These are phyloP conservation scores for Bryconaethiops microstoma DNA, from an alignment of 2,797 vertebrate species.

Conservation along the genomic window DNA sequence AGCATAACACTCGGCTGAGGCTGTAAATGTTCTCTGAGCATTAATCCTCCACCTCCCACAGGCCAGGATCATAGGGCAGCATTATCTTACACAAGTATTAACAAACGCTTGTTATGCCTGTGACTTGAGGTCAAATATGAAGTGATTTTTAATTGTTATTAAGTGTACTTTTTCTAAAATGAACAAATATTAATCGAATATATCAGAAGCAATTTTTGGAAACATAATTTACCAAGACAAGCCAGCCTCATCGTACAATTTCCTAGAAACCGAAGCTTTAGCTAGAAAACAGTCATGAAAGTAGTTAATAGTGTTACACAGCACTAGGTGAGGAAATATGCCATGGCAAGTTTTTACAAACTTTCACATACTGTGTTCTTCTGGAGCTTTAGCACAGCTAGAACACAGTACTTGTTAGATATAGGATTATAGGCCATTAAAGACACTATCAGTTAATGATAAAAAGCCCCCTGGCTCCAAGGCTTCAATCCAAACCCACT, in stretches of 20 bases:
- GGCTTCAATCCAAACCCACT: slow-evolving; percentile 29
- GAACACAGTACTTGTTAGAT: not conserved
- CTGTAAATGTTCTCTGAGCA: slow-evolving; percentile 64
- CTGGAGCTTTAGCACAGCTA: not conserved
- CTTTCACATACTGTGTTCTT: too few relatives aligned
- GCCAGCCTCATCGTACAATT: not conserved
- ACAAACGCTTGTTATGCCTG: slow-evolving; percentile 7
- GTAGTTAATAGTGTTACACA: not conserved
- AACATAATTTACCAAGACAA: not conserved
- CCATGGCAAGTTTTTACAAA: not conserved
- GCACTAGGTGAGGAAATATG: not conserved
- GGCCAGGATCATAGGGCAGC: slow-evolving; percentile 64
- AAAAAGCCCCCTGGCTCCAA: not conserved
- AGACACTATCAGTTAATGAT: not conserved
- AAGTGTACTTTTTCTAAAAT: not conserved
- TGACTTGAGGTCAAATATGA: not conserved
- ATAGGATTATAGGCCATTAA: not conserved
- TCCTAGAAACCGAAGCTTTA: not conserved
- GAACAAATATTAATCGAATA: not conserved
- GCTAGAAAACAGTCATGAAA: not conserved
- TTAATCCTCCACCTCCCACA: slow-evolving; percentile 68
- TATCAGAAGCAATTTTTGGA: not conserved
- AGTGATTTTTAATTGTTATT: not conserved
- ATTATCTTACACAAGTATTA: slow-evolving; percentile 47
- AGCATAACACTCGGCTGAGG: not conserved